A percentile compares a stretch with the other conserved stretches of the same genome.
Evolutionary conservation across 53 echinoderm and acorn worm species (phyloP).

Genomic region (Actinopyga echinites): DNA sequence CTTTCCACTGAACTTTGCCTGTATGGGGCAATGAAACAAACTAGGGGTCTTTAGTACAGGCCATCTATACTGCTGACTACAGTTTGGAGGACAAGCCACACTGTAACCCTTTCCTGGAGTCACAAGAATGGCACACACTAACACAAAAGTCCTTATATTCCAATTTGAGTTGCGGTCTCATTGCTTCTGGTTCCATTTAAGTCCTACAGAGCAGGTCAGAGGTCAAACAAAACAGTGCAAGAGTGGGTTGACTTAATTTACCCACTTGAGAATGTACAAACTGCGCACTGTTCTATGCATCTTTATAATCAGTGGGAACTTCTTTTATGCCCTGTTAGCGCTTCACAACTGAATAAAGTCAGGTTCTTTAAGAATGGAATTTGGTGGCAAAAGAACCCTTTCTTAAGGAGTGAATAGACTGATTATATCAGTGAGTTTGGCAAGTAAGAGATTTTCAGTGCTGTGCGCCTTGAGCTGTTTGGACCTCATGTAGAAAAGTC

Average conservation of each 20-base stretch:
- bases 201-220: constrained; percentile 23
- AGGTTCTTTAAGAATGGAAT: not conserved
- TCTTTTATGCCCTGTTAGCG: constrained; percentile 6
- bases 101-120: no score
- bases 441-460: not conserved
- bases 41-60: no score
- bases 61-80: no score
- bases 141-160: constrained; percentile 28
- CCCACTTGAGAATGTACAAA: constrained; percentile 24
- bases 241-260: constrained; percentile 39
- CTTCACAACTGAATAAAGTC: constrained; percentile 28
- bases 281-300: not conserved
- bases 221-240: constrained; percentile 7
- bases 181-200: not conserved
- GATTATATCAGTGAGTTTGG: constrained; percentile 10
- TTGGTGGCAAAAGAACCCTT: not conserved
- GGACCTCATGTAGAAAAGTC: constrained; percentile 16
- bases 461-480: constrained; percentile 5
- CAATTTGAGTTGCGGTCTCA: constrained; percentile 33
- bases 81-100: no score
- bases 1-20: constrained; percentile 21
- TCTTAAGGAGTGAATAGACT: not conserved
- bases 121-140: not conserved
- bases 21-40: constrained; percentile 23
- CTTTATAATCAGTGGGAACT: not conserved